Percentiles rank a stretch among this genome's conserved stretches.
phyloP scores from a whole-genome alignment of 35 echinoderm and acorn worm species.

The Ophiothrix spiculata region DNA sequence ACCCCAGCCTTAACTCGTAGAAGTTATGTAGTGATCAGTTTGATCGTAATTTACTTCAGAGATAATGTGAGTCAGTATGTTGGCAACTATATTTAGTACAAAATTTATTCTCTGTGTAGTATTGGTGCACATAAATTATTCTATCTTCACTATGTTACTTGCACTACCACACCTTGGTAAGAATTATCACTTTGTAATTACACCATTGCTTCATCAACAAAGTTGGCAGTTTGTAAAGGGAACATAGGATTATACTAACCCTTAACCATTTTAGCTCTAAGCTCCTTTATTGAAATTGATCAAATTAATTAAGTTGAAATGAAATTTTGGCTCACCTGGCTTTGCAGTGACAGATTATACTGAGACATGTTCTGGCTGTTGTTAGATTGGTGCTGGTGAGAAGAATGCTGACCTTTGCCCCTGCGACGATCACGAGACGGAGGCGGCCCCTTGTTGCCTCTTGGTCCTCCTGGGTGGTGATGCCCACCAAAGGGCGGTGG shows the following conservation, averaged over 20 bases:
- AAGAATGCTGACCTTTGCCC: background rate
- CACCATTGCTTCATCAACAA: too few relatives aligned
- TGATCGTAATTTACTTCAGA: too few relatives aligned
- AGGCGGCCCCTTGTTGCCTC: slow-evolving; percentile 31
- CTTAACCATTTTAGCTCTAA: background rate
- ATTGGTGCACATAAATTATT: too few relatives aligned
- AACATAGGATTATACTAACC: too few relatives aligned
- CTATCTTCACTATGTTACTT: too few relatives aligned
- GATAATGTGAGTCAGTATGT: too few relatives aligned
- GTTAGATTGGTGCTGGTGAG: background rate
- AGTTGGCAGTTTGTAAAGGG: too few relatives aligned
- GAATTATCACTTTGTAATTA: too few relatives aligned
- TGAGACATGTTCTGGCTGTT: slow-evolving; percentile 68
- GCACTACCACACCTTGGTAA: background rate
- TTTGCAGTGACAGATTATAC: slow-evolving; percentile 86
- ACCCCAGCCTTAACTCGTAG: too few relatives aligned
- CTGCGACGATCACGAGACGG: background rate
- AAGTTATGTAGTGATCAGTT: too few relatives aligned
- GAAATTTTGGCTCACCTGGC: slow-evolving; percentile 80
- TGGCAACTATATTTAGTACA: too few relatives aligned
- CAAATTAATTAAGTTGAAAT: background rate
- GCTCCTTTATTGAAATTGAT: background rate
- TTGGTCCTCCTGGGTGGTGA: background rate
- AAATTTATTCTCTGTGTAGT: too few relatives aligned
- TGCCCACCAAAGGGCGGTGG: slow-evolving; percentile 3